phyloP scores from a whole-genome alignment of 2,888 invertebrate genomes.

The Yponomeuta sedellus region DNA sequence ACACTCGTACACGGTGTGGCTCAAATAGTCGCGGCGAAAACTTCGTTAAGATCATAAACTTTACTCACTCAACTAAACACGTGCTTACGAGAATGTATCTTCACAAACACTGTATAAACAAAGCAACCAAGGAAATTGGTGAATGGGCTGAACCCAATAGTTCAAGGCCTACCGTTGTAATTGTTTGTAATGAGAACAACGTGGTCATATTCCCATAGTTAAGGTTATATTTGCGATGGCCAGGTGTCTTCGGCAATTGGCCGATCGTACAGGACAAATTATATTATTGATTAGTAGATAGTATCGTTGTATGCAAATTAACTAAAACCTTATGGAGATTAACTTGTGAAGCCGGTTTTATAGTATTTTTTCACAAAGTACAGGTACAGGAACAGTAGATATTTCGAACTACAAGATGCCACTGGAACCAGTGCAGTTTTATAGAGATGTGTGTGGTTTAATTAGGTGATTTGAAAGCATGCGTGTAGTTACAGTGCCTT shows the following conservation, averaged over 20 bases:
- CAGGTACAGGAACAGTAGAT: too few relatives aligned
- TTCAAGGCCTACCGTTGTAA: conserved; percentile 2
- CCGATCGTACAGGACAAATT: not conserved
- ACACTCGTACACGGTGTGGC: not conserved
- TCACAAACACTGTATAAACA: not conserved
- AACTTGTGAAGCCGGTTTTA: not conserved
- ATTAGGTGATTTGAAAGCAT: too few relatives aligned
- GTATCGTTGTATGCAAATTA: not conserved
- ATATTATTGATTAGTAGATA: not conserved
- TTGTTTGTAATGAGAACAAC: not conserved
- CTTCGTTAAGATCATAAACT: not conserved
- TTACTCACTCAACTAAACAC: not conserved
- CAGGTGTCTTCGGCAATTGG: not conserved
- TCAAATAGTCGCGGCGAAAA: not conserved
- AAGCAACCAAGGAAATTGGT: not conserved
- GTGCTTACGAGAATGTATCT: not conserved
- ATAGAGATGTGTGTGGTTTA: too few relatives aligned
- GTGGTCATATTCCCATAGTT: not conserved
- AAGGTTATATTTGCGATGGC: not conserved
- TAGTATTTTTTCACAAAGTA: not conserved
- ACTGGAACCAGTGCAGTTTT: too few relatives aligned
- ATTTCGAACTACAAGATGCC: too few relatives aligned
- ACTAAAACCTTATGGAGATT: not conserved
- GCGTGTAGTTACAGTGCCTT: not conserved
- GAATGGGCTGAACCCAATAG: not conserved